These are phyloP conservation scores for Condylostylus longicornis DNA, from an alignment of 1,140 invertebrate genomes.

Conservation along the genomic window DNA sequence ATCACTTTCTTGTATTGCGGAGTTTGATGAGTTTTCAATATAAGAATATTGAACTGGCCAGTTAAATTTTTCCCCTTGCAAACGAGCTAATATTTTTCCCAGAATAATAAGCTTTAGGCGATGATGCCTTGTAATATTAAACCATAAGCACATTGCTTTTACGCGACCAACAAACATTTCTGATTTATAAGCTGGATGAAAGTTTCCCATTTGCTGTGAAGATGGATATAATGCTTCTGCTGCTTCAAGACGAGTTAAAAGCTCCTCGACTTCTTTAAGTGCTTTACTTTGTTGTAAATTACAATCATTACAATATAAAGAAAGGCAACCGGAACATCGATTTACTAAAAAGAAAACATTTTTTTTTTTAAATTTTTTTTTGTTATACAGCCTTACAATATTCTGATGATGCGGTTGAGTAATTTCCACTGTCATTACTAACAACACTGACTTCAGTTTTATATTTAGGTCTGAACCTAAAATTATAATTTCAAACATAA, in stretches of 20 bases:
- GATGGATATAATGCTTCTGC: conserved; percentile 73
- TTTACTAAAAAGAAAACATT: too few relatives aligned
- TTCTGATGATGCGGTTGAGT: conserved; percentile 14
- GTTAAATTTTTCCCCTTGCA: conserved; percentile 30
- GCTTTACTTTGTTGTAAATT: conserved; percentile 52
- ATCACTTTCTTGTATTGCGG: too few relatives aligned
- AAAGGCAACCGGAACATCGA: conserved; percentile 41
- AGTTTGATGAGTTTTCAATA: conserved; percentile 13
- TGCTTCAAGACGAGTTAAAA: conserved; percentile 57
- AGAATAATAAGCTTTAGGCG: conserved; percentile 64
- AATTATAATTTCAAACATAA: not conserved
- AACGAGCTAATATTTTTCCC: conserved; percentile 52
- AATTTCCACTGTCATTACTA: conserved; percentile 25
- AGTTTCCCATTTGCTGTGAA: conserved; percentile 53
- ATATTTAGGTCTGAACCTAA: conserved; percentile 20
- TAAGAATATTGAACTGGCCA: conserved; percentile 27
- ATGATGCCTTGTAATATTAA: conserved; percentile 73
- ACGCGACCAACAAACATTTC: conserved; percentile 48
- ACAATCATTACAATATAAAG: conserved; percentile 53
- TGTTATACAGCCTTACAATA: too few relatives aligned
- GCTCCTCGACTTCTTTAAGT: conserved; percentile 50
- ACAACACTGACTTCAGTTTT: conserved; percentile 14
- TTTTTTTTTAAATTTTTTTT: too few relatives aligned
- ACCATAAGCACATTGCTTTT: conserved; percentile 76
- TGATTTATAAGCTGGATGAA: conserved; percentile 56